Evolutionary conservation across 2,797 vertebrate species (phyloP).

Genomic region (Sciurus carolinensis): DNA sequence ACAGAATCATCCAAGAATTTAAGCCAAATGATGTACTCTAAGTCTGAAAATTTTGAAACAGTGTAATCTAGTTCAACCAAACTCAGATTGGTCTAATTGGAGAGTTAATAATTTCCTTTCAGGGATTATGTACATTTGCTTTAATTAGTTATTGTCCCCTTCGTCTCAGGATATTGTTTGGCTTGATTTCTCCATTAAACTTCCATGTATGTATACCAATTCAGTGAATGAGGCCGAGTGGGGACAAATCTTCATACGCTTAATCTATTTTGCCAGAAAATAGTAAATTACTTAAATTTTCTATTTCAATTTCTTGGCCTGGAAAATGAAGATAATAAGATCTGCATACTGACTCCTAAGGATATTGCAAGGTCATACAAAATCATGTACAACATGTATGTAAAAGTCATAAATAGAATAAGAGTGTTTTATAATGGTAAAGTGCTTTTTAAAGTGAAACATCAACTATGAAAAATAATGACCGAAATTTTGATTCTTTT

Average conservation of each 20-base stretch:
- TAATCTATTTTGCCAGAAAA: slow-evolving; percentile 36
- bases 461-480: slow-evolving; percentile 11
- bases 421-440: slow-evolving; percentile 37
- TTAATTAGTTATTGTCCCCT: slow-evolving; percentile 10
- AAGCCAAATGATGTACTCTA: background rate
- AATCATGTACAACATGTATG: background rate
- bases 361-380: background rate
- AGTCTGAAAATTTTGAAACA: background rate
- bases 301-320: slow-evolving; percentile 54
- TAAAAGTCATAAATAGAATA: slow-evolving; percentile 16
- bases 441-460: slow-evolving; percentile 57
- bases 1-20: slow-evolving; percentile 21
- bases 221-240: background rate
- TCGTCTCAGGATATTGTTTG: background rate
- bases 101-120: slow-evolving; percentile 12
- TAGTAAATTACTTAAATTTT: slow-evolving; percentile 33
- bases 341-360: background rate
- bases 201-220: background rate
- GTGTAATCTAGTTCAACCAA: slow-evolving; percentile 7
- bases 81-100: background rate
- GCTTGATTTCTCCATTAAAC: slow-evolving; percentile 47
- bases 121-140: background rate
- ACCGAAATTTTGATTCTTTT: slow-evolving; percentile 12
- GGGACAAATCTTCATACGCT: background rate
- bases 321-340: slow-evolving; percentile 63